Base-by-base conservation (phyloP, 2,888 invertebrate species). In the Zele albiditarsus region DNA sequence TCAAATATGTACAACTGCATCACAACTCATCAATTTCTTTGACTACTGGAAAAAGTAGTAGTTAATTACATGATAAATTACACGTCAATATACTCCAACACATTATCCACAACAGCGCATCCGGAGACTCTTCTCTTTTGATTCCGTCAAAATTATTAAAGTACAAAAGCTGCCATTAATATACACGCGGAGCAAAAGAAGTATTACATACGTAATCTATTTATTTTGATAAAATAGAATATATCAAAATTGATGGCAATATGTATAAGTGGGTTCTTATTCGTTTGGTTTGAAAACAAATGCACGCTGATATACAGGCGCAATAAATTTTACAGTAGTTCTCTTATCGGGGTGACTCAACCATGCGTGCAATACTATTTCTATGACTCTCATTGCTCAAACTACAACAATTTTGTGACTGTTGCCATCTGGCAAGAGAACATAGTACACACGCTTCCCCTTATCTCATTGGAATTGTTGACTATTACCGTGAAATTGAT, bases 401-500 rank as follows among this genome's bases (percentile, higher is more conserved):
- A 88, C 88, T 80, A 89, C 88, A 73, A 89, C 89, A 78, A 89
- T 88, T 78, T 89, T 89, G 73, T 89, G 89, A 82, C 88, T 89
- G 81, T 88, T 88, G 79, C 88, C 89, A 80, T 89, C 88, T n/a
- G 89, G 88, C 84, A 89, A 84, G 79, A 89, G 88, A 82, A 89
- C 88, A 78, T 89, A 89, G 81, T 88, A 89, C 86, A 89, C 88
- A 85, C 88, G 89, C 86, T 88, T 88, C 79, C 85, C 89, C 86
- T 88, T 89, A 84, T 89, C 89, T 89, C 89, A 89, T 89, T 89
- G 89, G 83, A 86, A 89, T 69, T 86, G 84, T 71, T 84, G 78
- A 33, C 84, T 81, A 78, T 88, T 88, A 71, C 82, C 84, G 79
- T 89, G 89, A 80, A 88, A 89, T 75, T 88, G 88, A 78, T 84